Conservation (phyloP, 2,888 invertebrate genomes). For the Cephus rjabovi region DNA sequence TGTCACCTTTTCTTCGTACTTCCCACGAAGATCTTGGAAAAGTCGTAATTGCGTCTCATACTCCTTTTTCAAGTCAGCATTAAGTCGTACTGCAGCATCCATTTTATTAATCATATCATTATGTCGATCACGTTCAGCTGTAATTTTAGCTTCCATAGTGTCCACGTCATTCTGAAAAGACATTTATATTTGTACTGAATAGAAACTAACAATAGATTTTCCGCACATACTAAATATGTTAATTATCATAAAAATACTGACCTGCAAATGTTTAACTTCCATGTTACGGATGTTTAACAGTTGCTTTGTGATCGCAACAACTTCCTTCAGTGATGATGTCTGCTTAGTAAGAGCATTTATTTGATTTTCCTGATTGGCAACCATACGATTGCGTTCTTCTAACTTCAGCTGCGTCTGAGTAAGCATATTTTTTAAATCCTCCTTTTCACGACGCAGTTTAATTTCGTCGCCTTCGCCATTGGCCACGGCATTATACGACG, state of each 20-base stretch:
- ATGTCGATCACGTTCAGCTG: slow-evolving; percentile 79
- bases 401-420: slow-evolving; percentile 49
- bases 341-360: slow-evolving; percentile 79
- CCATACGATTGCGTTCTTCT: slow-evolving; percentile 49
- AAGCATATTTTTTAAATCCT: slow-evolving; percentile 49
- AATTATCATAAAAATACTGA: slow-evolving; percentile 39
- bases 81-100: slow-evolving; percentile 78
- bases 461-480: slow-evolving; percentile 36
- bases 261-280: slow-evolving; percentile 82
- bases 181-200: background rate
- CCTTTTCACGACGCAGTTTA: slow-evolving; percentile 44
- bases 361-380: slow-evolving; percentile 79
- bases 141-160: slow-evolving; percentile 77
- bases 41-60: slow-evolving; percentile 82
- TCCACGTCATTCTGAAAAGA: slow-evolving; percentile 72
- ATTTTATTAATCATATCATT: slow-evolving; percentile 77
- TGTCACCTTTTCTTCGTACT: slow-evolving; percentile 76
- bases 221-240: background rate
- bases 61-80: slow-evolving; percentile 81
- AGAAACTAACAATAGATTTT: background rate
- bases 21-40: slow-evolving; percentile 76
- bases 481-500: slow-evolving; percentile 35
- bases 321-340: slow-evolving; percentile 82
- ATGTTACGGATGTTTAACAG: slow-evolving; percentile 81
- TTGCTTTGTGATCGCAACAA: slow-evolving; percentile 84